phyloP scores from a whole-genome alignment of 2,888 invertebrate species.

The Agelastica alni region DNA sequence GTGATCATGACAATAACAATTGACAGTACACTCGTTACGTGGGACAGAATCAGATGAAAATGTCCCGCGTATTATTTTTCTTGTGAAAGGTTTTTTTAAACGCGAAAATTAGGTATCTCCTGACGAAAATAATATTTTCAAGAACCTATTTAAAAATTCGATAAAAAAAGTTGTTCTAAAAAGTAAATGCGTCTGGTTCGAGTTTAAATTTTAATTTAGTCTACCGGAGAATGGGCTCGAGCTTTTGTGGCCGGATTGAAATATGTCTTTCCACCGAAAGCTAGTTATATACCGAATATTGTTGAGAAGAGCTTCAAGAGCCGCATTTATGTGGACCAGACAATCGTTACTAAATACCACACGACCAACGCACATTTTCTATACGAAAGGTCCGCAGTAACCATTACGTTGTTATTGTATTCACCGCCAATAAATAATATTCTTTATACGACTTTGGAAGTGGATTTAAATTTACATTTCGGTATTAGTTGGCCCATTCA shows the following conservation, averaged over 20 bases:
- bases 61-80: too few species aligned
- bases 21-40: too few species aligned
- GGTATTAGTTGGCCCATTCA: conserved; percentile 47
- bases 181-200: conserved; percentile 25
- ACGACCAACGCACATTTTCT: background rate
- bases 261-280: conserved; percentile 45
- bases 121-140: too few species aligned
- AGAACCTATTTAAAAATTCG: too few species aligned
- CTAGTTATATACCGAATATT: conserved; percentile 51
- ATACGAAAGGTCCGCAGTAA: conserved; percentile 44
- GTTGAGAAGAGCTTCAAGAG: conserved; percentile 48
- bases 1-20: too few species aligned
- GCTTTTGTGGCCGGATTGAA: conserved; percentile 46
- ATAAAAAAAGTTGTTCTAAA: too few species aligned
- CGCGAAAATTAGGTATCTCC: too few species aligned
- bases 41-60: too few species aligned
- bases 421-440: conserved; percentile 57
- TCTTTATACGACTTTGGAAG: conserved; percentile 54
- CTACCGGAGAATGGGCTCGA: conserved; percentile 41
- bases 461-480: conserved; percentile 27
- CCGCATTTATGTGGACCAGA: conserved; percentile 43
- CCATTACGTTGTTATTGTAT: conserved; percentile 56
- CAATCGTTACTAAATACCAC: background rate
- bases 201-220: conserved; percentile 51
- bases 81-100: too few species aligned